Base-by-base conservation (phyloP, 2,797 vertebrate species). In the Oophaga sylvatica region DNA sequence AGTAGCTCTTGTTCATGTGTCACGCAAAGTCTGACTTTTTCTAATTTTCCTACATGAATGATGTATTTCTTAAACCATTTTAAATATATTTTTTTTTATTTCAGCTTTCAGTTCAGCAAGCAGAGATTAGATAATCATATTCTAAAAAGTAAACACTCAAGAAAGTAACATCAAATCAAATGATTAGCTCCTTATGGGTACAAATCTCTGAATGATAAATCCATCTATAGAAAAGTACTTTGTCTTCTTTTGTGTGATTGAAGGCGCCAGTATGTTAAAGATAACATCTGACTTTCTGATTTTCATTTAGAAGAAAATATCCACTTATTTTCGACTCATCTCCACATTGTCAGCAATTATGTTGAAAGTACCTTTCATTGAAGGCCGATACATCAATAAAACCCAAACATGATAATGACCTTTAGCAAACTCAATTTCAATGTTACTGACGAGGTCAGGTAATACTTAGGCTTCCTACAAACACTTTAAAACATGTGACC, bases 401-500 rank as follows among this genome's bases (percentile, higher is more conserved):
- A 53, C n/a, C 9, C 67, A 12, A 56, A 63, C 41, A 77, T 31
- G 26, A 85, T 81, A 62, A 80, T 81, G 56, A 29, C 8, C 82
- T 82, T 68, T 77, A 59, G 20, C 45, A 70, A 81, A 77, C 31
- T 75, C 29, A 41, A 68, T 73, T 77, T 19, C 60, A 65, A 65
- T 65, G 53, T 63, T 13, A 41, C 41, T 11, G 63, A 59, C 1
- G 11, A 53, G 75, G 62, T 80, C 65, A 71, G n/a, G 60, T 3
- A 75, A 84, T 16, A 29, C 11, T 63, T 20, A 45, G 53, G 56
- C 65, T 31, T 84, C 13, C n/a, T 22, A 62, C 19, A 59, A 79
- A 87, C 53, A 63, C 13, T 77, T 82, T 53, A 53, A 35, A 48
- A 70, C 62, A 67, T 45, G 70, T 86, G 31, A 81, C 68, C 67